Conservation (phyloP, 2,888 invertebrate genomes). For the Andrena haemorrhoa region DNA sequence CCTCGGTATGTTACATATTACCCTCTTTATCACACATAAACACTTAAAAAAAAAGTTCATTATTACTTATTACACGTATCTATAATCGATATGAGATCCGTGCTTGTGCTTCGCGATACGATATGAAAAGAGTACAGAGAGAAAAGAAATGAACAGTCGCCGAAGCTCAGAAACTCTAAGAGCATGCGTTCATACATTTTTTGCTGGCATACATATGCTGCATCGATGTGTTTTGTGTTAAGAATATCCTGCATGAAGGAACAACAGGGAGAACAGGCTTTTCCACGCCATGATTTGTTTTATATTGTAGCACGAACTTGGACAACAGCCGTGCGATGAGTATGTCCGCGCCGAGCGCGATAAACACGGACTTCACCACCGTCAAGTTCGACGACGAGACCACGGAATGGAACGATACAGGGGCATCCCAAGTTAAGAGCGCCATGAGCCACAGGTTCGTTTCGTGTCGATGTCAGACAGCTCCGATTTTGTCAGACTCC, state of each 20-base stretch:
- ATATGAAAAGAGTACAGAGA: constrained; percentile 12
- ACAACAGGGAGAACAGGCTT: background rate
- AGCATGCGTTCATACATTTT: constrained; percentile 64
- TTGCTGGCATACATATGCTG: constrained; percentile 67
- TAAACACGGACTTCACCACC: constrained; percentile 90
- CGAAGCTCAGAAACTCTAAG: constrained; percentile 19
- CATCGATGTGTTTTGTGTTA: constrained; percentile 66
- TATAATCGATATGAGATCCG: constrained; percentile 22
- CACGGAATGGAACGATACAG: constrained; percentile 83
- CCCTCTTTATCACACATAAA: constrained; percentile 65
- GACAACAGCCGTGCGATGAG: constrained; percentile 91
- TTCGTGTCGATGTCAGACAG: background rate
- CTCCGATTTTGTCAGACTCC: background rate
- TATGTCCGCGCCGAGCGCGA: constrained; percentile 94
- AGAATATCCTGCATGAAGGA: constrained; percentile 61
- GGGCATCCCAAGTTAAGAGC: constrained; percentile 81
- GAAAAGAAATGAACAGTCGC: constrained; percentile 10
- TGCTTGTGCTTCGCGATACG: constrained; percentile 49
- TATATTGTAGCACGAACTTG: constrained; percentile 87
- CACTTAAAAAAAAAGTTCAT: constrained; percentile 41
- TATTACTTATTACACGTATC: constrained; percentile 35
- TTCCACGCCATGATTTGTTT: constrained; percentile 28
- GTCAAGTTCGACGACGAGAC: constrained; percentile 90
- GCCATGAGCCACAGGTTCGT: constrained; percentile 82
- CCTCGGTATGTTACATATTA: constrained; percentile 82